phyloP scores from a whole-genome alignment of 2,113 vertebrate species.

The Daubentonia madagascariensis region DNA sequence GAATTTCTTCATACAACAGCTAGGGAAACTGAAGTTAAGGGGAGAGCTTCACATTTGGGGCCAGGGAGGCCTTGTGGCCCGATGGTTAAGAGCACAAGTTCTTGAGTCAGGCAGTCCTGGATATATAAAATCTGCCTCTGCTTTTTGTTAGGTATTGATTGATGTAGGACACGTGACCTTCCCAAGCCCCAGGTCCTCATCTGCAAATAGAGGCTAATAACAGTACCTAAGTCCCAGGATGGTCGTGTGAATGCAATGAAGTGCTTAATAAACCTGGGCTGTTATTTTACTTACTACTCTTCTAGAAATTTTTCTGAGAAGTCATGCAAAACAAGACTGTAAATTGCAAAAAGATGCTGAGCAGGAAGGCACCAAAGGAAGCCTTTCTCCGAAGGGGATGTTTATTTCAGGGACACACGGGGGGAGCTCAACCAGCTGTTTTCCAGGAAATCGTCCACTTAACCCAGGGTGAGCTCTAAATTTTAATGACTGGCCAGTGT shows the following conservation, averaged over 20 bases:
- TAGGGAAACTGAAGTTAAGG: neutral
- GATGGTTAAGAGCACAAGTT: neutral
- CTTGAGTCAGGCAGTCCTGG: neutral
- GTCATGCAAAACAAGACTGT: neutral
- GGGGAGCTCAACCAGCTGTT: constrained; percentile 42
- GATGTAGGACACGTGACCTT: neutral
- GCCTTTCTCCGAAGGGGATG: neutral
- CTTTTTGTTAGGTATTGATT: neutral
- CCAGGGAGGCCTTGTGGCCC: neutral
- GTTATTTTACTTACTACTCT: neutral
- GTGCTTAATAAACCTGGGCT: neutral
- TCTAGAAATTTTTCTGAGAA: constrained; percentile 35
- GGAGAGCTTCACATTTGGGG: neutral
- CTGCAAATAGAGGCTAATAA: neutral
- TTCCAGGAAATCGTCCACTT: constrained; percentile 66
- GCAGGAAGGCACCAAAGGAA: neutral
- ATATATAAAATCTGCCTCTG: neutral
- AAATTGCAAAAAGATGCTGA: neutral
- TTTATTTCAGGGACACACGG: constrained; percentile 10
- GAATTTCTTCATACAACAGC: neutral
- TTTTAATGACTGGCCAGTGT: constrained; percentile 31
- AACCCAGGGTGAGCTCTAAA: constrained; percentile 27
- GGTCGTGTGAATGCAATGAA: rapidly evolving
- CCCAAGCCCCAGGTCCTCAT: neutral
- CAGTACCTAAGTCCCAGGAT: neutral